Evolutionary conservation across 2,113 vertebrate species (phyloP).

Genomic region (Drymodes brunneopygia): DNA sequence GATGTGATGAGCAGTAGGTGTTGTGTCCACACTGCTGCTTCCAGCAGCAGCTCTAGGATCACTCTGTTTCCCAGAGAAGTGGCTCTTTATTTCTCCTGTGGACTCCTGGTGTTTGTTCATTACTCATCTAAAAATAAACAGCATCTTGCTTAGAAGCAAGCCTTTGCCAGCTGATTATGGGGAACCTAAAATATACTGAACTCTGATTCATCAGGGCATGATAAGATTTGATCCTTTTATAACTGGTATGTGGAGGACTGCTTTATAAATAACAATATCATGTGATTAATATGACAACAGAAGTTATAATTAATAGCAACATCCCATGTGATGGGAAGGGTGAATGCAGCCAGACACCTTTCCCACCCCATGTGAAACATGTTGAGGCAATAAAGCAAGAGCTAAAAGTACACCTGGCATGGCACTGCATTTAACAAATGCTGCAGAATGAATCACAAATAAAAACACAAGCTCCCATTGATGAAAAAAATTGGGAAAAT

Average conservation of each 20-base stretch:
- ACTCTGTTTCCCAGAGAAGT: not conserved
- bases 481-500: not conserved
- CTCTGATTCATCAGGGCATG: not conserved
- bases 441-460: not conserved
- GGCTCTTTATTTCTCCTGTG: not conserved
- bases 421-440: not conserved
- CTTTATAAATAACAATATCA: not conserved
- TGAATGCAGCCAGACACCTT: not conserved
- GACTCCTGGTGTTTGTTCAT: not conserved
- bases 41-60: not conserved
- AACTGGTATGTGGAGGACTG: not conserved
- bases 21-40: not conserved
- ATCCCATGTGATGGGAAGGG: not conserved
- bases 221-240: not conserved
- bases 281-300: not conserved
- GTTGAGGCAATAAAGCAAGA: not conserved
- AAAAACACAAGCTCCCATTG: not conserved
- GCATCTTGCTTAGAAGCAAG: not conserved
- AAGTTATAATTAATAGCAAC: not conserved
- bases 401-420: not conserved
- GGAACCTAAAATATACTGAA: not conserved
- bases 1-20: not conserved
- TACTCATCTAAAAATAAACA: not conserved
- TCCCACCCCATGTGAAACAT: not conserved
- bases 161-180: not conserved